phyloP scores from a whole-genome alignment of 1,140 invertebrate species.

The Heliconius nattereri region DNA sequence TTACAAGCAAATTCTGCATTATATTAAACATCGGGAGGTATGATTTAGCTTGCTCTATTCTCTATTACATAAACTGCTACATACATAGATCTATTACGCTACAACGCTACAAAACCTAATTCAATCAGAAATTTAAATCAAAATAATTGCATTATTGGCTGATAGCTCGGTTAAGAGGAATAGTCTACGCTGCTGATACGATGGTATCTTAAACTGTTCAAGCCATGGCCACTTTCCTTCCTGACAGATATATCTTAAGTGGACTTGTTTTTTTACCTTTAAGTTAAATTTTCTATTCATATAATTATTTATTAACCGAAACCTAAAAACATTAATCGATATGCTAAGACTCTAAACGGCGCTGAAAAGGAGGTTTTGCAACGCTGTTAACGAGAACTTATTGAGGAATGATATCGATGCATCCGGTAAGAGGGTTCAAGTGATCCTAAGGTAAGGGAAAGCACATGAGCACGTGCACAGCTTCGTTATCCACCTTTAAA shows the following conservation, averaged over 20 bases:
- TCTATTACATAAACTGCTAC: slow-evolving; percentile 44
- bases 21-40: neutral
- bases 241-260: slow-evolving; percentile 49
- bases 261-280: neutral
- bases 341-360: slow-evolving; percentile 49
- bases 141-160: slow-evolving; percentile 31
- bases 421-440: slow-evolving; percentile 61
- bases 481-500: slow-evolving; percentile 65
- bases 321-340: slow-evolving; percentile 46
- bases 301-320: slow-evolving; percentile 32
- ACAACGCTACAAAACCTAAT: slow-evolving; percentile 39
- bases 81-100: slow-evolving; percentile 31
- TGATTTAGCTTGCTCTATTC: slow-evolving; percentile 29
- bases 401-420: slow-evolving; percentile 71
- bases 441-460: slow-evolving; percentile 45
- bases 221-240: slow-evolving; percentile 2
- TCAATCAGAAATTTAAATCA: slow-evolving; percentile 32
- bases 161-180: slow-evolving; percentile 25
- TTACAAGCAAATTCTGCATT: neutral
- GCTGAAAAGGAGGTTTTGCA: slow-evolving; percentile 61
- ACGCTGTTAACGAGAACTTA: slow-evolving; percentile 62
- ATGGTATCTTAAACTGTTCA: neutral
- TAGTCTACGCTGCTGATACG: neutral
- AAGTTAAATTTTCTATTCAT: neutral
- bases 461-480: slow-evolving; percentile 56